Percentiles rank a stretch among this genome's conserved stretches.
These are phyloP conservation scores for Cancer borealis DNA, from an alignment of 2,888 invertebrate species.

Conservation along the genomic window DNA sequence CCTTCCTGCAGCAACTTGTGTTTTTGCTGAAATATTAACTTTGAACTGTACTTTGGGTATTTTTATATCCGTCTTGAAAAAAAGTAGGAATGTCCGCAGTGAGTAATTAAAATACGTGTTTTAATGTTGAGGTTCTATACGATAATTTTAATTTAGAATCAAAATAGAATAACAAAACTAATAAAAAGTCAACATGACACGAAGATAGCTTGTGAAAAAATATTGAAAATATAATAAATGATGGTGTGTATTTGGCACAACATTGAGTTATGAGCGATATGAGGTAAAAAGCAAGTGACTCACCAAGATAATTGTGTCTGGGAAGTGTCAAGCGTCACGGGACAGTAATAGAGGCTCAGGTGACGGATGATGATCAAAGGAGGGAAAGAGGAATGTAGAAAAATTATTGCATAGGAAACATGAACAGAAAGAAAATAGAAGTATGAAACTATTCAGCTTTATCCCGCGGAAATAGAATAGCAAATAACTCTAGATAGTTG, in stretches of 20 bases:
- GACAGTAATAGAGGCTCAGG: not conserved
- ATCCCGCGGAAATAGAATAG: not conserved
- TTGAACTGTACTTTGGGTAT: not conserved
- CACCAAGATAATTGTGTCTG: not conserved
- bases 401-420: not conserved
- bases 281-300: not conserved
- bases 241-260: not conserved
- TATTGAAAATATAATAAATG: not conserved
- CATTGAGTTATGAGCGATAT: not conserved
- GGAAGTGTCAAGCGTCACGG: not conserved
- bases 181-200: no score
- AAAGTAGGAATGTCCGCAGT: no score
- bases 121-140: no score
- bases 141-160: no score
- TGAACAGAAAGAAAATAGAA: not conserved
- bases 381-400: not conserved
- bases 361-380: not conserved
- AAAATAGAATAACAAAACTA: no score
- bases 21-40: not conserved
- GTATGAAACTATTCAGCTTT: not conserved
- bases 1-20: not conserved
- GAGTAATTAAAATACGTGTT: no score
- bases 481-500: not conserved
- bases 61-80: not conserved
- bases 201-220: not conserved